These are phyloP conservation scores for Phacellophora camtschatica DNA, from an alignment of 30 jellyfish, hydroid and myxozoan genomes.

Conservation along the genomic window DNA sequence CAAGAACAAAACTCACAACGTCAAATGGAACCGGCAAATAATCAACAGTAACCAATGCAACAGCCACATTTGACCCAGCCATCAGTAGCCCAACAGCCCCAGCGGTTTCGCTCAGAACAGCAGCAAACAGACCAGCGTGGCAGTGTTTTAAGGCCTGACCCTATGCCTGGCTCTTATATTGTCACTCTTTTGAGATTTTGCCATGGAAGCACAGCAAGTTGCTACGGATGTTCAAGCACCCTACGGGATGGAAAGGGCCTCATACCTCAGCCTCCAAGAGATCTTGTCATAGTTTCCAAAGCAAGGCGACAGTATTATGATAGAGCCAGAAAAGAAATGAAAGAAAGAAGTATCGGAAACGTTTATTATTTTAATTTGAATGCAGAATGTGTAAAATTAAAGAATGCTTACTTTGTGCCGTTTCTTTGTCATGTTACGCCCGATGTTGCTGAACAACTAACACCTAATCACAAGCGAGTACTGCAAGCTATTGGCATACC, in stretches of 20 bases:
- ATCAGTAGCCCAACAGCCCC: background rate
- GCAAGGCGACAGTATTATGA: background rate
- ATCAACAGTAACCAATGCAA: background rate
- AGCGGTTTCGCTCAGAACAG: background rate
- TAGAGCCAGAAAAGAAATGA: background rate
- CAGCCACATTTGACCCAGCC: background rate
- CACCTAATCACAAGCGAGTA: background rate
- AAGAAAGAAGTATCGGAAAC: background rate
- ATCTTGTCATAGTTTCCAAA: slow-evolving; percentile 9
- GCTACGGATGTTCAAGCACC: slow-evolving; percentile 1
- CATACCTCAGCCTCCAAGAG: background rate
- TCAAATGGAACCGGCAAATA: background rate
- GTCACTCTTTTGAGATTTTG: slow-evolving; percentile 1
- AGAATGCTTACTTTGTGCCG: background rate
- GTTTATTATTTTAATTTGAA: background rate
- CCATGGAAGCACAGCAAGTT: background rate
- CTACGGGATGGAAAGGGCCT: background rate
- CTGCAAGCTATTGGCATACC: background rate
- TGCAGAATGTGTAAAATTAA: background rate
- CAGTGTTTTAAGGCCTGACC: background rate
- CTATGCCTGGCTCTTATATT: slow-evolving; percentile 7
- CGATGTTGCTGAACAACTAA: background rate
- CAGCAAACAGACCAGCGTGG: background rate
- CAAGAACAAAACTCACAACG: background rate
- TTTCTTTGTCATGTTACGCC: background rate